These are phyloP conservation scores for Mesembrinibis cayennensis DNA, from an alignment of 2,113 vertebrate species.

Conservation along the genomic window DNA sequence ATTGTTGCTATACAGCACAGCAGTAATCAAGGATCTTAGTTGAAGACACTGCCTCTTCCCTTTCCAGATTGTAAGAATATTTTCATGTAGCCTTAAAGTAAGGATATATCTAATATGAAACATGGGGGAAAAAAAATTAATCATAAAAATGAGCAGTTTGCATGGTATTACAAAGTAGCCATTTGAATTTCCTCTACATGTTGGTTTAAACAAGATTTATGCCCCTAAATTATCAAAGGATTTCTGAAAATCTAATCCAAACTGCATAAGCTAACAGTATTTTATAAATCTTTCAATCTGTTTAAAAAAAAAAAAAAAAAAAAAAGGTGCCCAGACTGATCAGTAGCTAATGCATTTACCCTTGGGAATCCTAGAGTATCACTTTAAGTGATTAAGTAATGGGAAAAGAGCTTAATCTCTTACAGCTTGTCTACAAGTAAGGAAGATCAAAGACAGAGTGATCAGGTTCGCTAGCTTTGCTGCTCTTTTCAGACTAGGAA, in stretches of 20 bases:
- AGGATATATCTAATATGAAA: background rate
- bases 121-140: background rate
- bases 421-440: slow-evolving; percentile 13
- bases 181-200: background rate
- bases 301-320: background rate
- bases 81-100: background rate
- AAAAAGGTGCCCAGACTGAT: background rate
- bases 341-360: slow-evolving; percentile 22
- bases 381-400: slow-evolving; percentile 27
- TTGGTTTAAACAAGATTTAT: background rate
- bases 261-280: background rate
- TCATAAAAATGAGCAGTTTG: background rate
- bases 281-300: background rate
- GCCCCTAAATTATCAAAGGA: background rate
- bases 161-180: background rate
- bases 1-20: background rate
- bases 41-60: background rate
- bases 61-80: background rate
- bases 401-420: slow-evolving; percentile 38
- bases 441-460: slow-evolving; percentile 16
- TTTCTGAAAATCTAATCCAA: background rate
- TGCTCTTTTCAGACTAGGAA: slow-evolving; percentile 17
- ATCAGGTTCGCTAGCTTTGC: slow-evolving; percentile 20
- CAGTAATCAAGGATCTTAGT: background rate
- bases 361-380: background rate